These are phyloP conservation scores for Elysia crispata DNA, from an alignment of 2,888 invertebrate species.

Conservation along the genomic window DNA sequence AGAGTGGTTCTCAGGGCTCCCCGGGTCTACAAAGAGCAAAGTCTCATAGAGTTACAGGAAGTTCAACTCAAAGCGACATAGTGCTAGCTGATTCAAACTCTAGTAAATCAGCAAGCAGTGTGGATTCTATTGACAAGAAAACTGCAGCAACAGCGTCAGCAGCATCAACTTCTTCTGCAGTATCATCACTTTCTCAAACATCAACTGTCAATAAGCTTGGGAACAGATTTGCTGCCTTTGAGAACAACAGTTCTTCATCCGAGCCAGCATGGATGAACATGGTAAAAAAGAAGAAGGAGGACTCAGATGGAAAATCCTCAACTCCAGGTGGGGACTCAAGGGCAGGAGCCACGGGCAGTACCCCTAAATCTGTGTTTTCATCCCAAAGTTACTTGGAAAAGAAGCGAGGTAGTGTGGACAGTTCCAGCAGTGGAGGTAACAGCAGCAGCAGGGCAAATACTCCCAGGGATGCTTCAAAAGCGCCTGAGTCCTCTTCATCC, in stretches of 20 bases:
- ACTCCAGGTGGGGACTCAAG: background rate
- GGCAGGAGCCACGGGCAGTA: background rate
- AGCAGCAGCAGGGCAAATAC: constrained; percentile 14
- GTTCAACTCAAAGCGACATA: background rate
- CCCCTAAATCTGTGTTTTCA: constrained; percentile 34
- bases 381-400: constrained; percentile 37
- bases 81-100: background rate
- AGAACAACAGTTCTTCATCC: background rate
- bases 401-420: constrained; percentile 43
- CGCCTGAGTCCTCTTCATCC: background rate
- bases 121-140: background rate
- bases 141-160: background rate
- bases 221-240: too few species aligned
- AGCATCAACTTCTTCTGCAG: background rate
- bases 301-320: constrained; percentile 18
- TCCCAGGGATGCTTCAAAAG: background rate
- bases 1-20: constrained; percentile 39
- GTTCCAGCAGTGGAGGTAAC: constrained; percentile 25
- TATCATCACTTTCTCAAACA: background rate
- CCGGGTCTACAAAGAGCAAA: constrained; percentile 54
- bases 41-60: constrained; percentile 46
- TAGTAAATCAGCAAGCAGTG: background rate
- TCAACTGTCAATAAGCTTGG: background rate
- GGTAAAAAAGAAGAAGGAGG: constrained; percentile 49
- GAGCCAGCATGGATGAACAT: constrained; percentile 51